Evolutionary conservation across 1,140 invertebrate species (phyloP).

Genomic region (Globodera ellingtonae): DNA sequence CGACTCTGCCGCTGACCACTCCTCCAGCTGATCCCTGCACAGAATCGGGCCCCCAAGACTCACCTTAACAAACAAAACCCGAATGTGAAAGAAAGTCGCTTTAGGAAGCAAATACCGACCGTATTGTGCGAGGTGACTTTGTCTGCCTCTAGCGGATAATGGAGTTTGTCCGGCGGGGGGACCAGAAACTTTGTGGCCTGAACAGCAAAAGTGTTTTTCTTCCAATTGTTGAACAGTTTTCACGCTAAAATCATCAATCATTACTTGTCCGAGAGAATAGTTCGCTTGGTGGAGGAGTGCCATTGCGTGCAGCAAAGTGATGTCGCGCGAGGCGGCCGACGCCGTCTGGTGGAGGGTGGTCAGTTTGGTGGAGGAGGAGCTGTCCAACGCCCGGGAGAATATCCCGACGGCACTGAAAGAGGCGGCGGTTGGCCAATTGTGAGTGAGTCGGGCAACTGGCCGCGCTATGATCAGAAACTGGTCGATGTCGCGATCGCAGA

Average conservation of each 20-base stretch:
- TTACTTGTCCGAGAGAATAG: constrained; percentile 81
- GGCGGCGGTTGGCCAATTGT: background rate
- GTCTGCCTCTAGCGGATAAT: constrained; percentile 58
- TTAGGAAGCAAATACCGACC: constrained; percentile 27
- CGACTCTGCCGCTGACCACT: constrained; percentile 98
- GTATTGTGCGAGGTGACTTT: constrained; percentile 59
- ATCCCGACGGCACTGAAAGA: constrained; percentile 85
- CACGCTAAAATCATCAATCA: constrained; percentile 16
- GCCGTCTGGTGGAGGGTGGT: constrained; percentile 98
- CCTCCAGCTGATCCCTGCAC: constrained; percentile 91
- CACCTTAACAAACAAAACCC: constrained; percentile 74
- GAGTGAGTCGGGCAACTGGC: constrained; percentile 56
- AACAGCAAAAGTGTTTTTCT: background rate
- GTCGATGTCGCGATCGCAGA: constrained; percentile 94
- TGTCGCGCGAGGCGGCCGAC: constrained; percentile 93
- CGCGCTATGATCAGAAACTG: constrained; percentile 94
- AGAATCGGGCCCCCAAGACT: constrained; percentile 72
- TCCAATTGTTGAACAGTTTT: background rate
- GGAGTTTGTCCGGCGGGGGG: constrained; percentile 72
- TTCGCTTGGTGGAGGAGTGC: constrained; percentile 87
- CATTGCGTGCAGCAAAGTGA: constrained; percentile 98
- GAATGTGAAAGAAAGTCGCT: background rate
- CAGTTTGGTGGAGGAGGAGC: constrained; percentile 94
- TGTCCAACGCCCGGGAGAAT: constrained; percentile 95
- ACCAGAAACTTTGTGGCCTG: constrained; percentile 86